phyloP scores from a whole-genome alignment of 2,113 vertebrate species.

The Blennius ocellaris region DNA sequence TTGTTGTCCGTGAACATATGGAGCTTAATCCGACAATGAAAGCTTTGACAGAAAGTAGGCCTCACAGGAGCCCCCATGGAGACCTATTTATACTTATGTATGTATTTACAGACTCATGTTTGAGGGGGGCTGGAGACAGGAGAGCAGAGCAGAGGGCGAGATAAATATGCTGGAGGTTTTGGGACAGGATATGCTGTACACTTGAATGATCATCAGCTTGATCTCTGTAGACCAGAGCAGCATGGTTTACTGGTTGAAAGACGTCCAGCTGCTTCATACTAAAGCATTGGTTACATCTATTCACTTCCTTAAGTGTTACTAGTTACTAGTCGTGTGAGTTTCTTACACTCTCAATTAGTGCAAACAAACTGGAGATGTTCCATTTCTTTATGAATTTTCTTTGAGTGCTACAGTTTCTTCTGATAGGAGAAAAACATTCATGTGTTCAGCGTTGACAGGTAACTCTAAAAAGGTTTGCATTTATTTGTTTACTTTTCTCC shows the following conservation, averaged over 20 bases:
- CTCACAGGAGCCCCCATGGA: constrained; percentile 9
- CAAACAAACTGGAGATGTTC: constrained; percentile 39
- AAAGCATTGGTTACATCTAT: constrained; percentile 61
- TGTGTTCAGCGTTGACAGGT: too few relatives aligned
- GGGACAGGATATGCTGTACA: constrained; percentile 85
- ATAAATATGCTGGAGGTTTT: constrained; percentile 85
- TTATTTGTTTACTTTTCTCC: too few relatives aligned
- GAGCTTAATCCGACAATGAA: constrained; percentile 84
- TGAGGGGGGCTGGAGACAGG: constrained; percentile 25
- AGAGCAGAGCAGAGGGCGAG: constrained; percentile 58
- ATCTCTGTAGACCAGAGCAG: constrained; percentile 71
- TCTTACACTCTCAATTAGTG: constrained; percentile 55
- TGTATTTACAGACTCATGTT: constrained; percentile 15
- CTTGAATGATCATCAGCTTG: constrained; percentile 79
- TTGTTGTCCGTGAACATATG: constrained; percentile 86
- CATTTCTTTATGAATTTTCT: constrained; percentile 34
- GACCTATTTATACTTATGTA: constrained; percentile 13
- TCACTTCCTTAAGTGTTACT: constrained; percentile 51
- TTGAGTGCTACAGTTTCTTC: too few relatives aligned
- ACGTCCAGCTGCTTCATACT: constrained; percentile 71
- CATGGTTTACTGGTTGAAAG: constrained; percentile 54
- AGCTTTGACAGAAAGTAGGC: constrained; percentile 57
- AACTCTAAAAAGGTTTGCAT: too few relatives aligned
- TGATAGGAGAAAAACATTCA: too few relatives aligned
- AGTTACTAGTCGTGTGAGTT: constrained; percentile 23